Percentiles rank a stretch among this genome's conserved stretches.
phyloP scores from a whole-genome alignment of 2,888 invertebrate genomes.

The Cantharis flavilabris region DNA sequence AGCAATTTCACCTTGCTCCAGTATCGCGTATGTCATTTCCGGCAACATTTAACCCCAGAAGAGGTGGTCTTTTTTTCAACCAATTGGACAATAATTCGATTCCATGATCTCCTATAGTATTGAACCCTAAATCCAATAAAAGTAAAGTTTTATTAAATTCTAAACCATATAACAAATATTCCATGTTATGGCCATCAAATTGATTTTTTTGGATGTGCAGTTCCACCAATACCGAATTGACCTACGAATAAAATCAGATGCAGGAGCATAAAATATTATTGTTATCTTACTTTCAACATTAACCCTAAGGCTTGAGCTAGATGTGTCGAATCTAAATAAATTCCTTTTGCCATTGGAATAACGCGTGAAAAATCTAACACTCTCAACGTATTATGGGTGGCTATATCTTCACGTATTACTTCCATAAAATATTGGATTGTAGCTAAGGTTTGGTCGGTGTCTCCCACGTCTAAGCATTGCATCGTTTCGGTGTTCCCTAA shows the following conservation, averaged over 20 bases:
- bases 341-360: constrained; percentile 40
- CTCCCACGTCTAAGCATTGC: constrained; percentile 61
- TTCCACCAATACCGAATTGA: constrained; percentile 57
- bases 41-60: constrained; percentile 60
- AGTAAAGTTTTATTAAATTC: constrained; percentile 58
- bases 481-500: constrained; percentile 57
- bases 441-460: constrained; percentile 61
- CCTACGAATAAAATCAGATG: constrained; percentile 36
- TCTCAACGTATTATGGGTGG: constrained; percentile 41
- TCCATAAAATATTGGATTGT: constrained; percentile 54
- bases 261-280: background rate
- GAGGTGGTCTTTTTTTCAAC: constrained; percentile 57
- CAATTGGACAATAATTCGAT: constrained; percentile 60
- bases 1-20: constrained; percentile 58
- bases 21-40: constrained; percentile 62
- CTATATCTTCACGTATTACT: constrained; percentile 42
- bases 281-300: constrained; percentile 48
- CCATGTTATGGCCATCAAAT: constrained; percentile 65
- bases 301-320: constrained; percentile 47
- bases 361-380: constrained; percentile 50
- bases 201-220: constrained; percentile 65
- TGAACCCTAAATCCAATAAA: constrained; percentile 64
- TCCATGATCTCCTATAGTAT: constrained; percentile 65
- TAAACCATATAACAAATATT: constrained; percentile 60
- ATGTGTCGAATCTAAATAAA: constrained; percentile 44